Conservation (phyloP, 2,113 vertebrate species). For the Raja brachyura region DNA sequence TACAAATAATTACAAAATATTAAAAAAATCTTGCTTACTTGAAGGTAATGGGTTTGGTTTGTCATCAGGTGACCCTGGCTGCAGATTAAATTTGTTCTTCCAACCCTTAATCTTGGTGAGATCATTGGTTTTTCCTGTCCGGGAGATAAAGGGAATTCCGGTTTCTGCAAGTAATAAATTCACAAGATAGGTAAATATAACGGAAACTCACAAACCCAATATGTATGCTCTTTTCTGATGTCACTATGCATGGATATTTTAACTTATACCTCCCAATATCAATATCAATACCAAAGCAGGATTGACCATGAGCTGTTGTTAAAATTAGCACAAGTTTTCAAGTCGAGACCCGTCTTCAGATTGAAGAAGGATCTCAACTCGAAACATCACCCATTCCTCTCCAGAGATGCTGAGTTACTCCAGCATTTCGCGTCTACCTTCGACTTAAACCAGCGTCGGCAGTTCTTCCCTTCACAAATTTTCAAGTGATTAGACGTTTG, state of each 20-base stretch:
- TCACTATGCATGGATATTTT: neutral
- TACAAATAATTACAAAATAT: neutral
- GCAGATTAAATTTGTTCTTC: conserved; percentile 35
- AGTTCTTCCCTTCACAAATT: no score
- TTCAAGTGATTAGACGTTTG: neutral
- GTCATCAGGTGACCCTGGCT: conserved; percentile 14
- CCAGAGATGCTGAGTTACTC: no score
- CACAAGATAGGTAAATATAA: neutral
- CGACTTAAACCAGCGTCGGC: no score
- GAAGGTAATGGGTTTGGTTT: neutral
- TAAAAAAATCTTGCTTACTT: conserved; percentile 5
- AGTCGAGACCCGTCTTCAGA: no score
- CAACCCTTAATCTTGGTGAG: conserved; percentile 35
- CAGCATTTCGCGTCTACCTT: no score
- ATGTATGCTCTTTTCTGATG: neutral
- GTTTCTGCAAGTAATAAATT: conserved; percentile 10
- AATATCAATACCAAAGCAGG: neutral
- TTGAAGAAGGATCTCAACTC: no score
- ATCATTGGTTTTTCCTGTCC: conserved; percentile 33
- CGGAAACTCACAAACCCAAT: neutral
- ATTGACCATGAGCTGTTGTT: neutral
- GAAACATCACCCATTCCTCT: no score
- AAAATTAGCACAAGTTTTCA: neutral
- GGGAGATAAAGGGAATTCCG: conserved; percentile 28
- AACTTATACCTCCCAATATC: neutral